Percentiles rank a stretch among this genome's conserved stretches.
Evolutionary conservation across 2,888 invertebrate genomes (phyloP).

Genomic region (Eristalis intricaria): DNA sequence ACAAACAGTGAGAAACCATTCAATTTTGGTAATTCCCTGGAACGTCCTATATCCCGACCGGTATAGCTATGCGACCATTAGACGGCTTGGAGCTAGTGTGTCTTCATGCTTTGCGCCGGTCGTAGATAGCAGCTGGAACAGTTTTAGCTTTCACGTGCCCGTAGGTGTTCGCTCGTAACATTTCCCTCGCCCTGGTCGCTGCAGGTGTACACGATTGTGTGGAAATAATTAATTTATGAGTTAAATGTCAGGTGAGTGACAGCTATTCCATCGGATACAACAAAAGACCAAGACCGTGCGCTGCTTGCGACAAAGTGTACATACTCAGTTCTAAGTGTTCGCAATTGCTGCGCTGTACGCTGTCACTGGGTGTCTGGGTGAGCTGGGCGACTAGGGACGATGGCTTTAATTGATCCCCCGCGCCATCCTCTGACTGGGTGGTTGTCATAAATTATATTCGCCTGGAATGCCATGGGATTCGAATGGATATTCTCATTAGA

Average conservation of each 20-base stretch:
- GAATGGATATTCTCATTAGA: slow-evolving; percentile 24
- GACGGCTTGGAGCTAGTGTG: no score
- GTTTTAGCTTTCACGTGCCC: neutral
- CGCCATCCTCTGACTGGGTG: neutral
- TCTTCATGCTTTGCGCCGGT: neutral
- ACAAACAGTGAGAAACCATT: slow-evolving; percentile 21
- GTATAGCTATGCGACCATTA: neutral
- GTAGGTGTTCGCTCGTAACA: slow-evolving; percentile 1
- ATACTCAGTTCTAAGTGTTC: neutral
- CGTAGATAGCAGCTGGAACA: neutral
- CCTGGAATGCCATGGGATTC: slow-evolving; percentile 7
- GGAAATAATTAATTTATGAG: slow-evolving; percentile 24
- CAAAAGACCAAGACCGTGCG: neutral
- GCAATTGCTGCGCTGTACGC: slow-evolving; percentile 22
- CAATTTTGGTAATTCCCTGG: slow-evolving; percentile 22
- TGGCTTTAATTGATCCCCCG: slow-evolving; percentile 21
- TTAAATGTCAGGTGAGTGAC: slow-evolving; percentile 13
- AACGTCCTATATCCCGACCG: slow-evolving; percentile 7
- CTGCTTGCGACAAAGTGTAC: neutral
- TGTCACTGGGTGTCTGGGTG: neutral
- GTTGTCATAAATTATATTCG: slow-evolving; percentile 10
- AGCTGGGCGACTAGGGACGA: no score
- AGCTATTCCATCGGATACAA: neutral
- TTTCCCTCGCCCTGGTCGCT: neutral
- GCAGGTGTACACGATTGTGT: slow-evolving; percentile 12